Conservation (phyloP, 2,797 vertebrate species). For the Morus bassanus region DNA sequence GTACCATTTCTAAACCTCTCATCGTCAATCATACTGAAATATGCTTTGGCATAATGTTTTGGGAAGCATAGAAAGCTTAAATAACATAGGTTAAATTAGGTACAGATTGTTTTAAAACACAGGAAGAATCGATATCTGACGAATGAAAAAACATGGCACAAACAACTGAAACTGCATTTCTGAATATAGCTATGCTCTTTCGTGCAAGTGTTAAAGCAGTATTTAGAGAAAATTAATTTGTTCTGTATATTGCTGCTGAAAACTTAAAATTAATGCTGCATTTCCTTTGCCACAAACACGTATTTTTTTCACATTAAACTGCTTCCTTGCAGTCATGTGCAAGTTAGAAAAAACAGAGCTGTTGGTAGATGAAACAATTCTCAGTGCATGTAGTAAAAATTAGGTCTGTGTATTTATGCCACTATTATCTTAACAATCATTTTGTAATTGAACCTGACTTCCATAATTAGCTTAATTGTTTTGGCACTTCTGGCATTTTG, state of each 20-base stretch:
- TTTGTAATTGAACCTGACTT: constrained; percentile 29
- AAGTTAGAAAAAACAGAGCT: constrained; percentile 37
- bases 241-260: background rate
- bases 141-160: constrained; percentile 5
- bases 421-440: background rate
- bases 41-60: constrained; percentile 27
- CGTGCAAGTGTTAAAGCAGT: background rate
- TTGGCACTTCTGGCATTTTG: background rate
- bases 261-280: background rate
- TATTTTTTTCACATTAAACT: background rate
- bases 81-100: constrained; percentile 38
- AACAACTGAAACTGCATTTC: background rate
- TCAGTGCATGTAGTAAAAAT: constrained; percentile 26
- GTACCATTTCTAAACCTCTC: background rate
- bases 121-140: background rate
- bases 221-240: background rate
- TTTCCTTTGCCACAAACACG: background rate
- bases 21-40: background rate
- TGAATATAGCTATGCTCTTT: background rate
- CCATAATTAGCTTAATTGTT: constrained; percentile 33
- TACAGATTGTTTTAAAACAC: constrained; percentile 51
- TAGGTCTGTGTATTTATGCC: constrained; percentile 32
- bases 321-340: background rate
- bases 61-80: constrained; percentile 12
- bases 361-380: constrained; percentile 32